A percentile compares a stretch with the other conserved stretches of the same genome.
These are phyloP conservation scores for Pogona vitticeps DNA, from an alignment of 2,113 vertebrate species.

Conservation along the genomic window DNA sequence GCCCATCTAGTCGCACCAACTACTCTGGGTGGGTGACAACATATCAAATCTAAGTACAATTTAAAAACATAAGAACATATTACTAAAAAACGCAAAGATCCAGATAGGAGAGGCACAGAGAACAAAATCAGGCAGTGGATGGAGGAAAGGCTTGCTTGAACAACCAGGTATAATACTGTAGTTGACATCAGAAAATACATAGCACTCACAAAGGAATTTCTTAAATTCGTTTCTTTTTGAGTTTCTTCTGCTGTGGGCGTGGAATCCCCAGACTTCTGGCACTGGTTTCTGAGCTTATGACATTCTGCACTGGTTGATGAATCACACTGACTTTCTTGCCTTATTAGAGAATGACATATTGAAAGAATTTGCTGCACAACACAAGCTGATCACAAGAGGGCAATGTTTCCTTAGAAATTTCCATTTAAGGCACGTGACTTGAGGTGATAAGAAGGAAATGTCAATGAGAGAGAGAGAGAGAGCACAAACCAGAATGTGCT, in stretches of 20 bases:
- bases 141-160: too few relatives aligned
- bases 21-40: too few relatives aligned
- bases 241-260: neutral
- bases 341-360: neutral
- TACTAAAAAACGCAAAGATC: too few relatives aligned
- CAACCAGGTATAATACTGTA: neutral
- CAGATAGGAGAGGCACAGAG: too few relatives aligned
- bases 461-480: too few relatives aligned
- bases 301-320: neutral
- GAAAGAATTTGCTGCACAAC: neutral
- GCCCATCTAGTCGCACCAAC: too few relatives aligned
- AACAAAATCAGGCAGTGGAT: too few relatives aligned
- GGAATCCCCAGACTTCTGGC: neutral
- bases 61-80: too few relatives aligned
- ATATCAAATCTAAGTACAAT: too few relatives aligned
- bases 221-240: neutral
- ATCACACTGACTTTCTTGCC: neutral
- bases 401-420: constrained; percentile 52
- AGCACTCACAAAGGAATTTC: neutral
- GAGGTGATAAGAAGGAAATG: too few relatives aligned
- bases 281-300: neutral
- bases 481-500: too few relatives aligned
- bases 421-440: accelerated
- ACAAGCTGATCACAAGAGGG: constrained; percentile 58
- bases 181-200: neutral